These are phyloP conservation scores for Dinomys branickii DNA, from an alignment of 2,113 vertebrate species.

Conservation along the genomic window DNA sequence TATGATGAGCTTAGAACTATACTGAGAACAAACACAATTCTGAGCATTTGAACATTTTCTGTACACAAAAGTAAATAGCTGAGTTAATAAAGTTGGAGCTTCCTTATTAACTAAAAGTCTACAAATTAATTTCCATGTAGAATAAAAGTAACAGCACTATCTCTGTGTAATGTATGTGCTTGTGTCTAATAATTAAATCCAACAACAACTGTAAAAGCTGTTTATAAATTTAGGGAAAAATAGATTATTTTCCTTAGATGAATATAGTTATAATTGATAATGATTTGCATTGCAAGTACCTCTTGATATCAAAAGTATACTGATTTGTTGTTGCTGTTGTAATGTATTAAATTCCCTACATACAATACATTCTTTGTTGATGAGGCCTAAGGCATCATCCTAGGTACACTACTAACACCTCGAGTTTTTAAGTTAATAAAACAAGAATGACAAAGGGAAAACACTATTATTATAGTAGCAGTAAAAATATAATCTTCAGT, in stretches of 20 bases:
- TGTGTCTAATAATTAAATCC: neutral
- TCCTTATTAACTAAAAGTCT: neutral
- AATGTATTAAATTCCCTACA: neutral
- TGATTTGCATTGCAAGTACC: neutral
- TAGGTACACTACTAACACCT: neutral
- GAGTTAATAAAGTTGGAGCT: neutral
- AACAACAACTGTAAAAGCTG: neutral
- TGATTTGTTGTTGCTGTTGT: neutral
- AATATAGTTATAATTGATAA: neutral
- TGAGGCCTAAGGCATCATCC: too few species aligned
- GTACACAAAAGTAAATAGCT: neutral
- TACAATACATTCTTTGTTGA: neutral
- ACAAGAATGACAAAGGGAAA: neutral
- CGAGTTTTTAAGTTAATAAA: neutral
- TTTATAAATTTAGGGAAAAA: neutral
- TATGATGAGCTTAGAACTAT: neutral
- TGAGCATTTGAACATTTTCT: neutral
- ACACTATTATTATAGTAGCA: neutral
- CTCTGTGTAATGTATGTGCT: neutral
- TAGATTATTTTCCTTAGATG: neutral
- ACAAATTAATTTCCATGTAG: neutral
- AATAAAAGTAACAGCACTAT: neutral
- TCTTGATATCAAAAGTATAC: neutral
- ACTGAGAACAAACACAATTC: neutral
- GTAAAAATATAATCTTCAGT: neutral